Percentiles rank a stretch among this genome's conserved stretches.
Conservation (phyloP, 2,797 vertebrate species). For the Lutjanus argentimaculatus region DNA sequence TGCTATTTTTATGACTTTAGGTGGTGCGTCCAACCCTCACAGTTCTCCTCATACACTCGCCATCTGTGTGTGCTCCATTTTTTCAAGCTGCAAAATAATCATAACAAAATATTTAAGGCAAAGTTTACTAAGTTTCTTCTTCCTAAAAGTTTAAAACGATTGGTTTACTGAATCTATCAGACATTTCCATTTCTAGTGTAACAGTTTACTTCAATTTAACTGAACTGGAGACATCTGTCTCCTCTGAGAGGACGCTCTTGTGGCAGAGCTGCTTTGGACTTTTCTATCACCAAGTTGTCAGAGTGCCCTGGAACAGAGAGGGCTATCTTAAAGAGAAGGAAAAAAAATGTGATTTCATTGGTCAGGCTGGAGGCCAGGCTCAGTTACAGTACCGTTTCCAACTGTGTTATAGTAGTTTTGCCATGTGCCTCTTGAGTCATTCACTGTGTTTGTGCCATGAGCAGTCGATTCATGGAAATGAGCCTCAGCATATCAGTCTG, state of each 20-base stretch:
- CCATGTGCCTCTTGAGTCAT: constrained; percentile 32
- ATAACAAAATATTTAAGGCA: background rate
- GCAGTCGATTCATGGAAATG: constrained; percentile 21
- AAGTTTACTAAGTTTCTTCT: background rate
- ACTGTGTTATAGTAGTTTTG: constrained; percentile 34
- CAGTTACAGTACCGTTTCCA: constrained; percentile 34
- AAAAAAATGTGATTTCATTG: constrained; percentile 51
- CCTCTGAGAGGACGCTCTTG: constrained; percentile 10
- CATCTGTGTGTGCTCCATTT: background rate
- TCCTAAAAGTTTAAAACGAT: background rate
- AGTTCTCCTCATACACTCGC: background rate
- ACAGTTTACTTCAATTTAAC: background rate
- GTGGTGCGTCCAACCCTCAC: background rate
- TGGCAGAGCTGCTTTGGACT: constrained; percentile 26
- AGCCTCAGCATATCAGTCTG: background rate
- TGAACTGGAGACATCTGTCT: background rate
- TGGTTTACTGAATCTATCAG: background rate
- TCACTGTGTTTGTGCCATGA: constrained; percentile 24
- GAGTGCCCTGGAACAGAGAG: constrained; percentile 34
- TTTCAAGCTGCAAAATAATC: background rate
- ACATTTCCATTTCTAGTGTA: background rate
- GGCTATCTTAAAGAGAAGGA: constrained; percentile 21
- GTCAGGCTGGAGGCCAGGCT: constrained; percentile 43
- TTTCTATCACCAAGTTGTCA: constrained; percentile 32
- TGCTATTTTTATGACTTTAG: constrained; percentile 1